phyloP scores from a whole-genome alignment of 2,888 invertebrate species.

The Eupithecia abbreviata region DNA sequence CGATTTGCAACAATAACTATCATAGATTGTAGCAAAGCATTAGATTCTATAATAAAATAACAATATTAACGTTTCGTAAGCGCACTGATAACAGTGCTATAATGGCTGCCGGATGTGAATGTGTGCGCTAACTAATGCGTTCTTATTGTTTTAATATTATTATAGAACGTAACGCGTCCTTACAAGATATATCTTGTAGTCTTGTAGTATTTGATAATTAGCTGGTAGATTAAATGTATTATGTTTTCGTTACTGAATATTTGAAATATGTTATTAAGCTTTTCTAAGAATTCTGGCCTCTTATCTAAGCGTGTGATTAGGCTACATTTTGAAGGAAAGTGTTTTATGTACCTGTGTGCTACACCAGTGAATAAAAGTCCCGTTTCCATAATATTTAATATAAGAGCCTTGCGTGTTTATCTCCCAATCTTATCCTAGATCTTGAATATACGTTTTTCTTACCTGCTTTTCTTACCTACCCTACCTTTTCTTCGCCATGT shows the following conservation, averaged over 20 bases:
- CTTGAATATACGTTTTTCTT: neutral
- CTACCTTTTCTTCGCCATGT: neutral
- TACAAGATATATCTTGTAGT: constrained; percentile 42
- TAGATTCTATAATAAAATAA: too few species aligned
- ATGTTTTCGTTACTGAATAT: constrained; percentile 57
- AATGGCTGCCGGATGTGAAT: too few species aligned
- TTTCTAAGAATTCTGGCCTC: constrained; percentile 55
- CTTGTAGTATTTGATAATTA: constrained; percentile 62
- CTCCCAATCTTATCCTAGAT: neutral
- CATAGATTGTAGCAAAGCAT: constrained; percentile 47
- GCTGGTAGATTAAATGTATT: constrained; percentile 61
- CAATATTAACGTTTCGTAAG: too few species aligned
- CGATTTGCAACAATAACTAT: constrained; percentile 53
- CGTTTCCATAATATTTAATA: constrained; percentile 25
- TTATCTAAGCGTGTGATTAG: constrained; percentile 55
- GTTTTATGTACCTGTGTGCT: constrained; percentile 76
- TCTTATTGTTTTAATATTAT: too few species aligned
- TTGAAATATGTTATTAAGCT: constrained; percentile 54
- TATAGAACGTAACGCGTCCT: too few species aligned
- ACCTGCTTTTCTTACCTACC: neutral
- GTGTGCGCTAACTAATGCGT: too few species aligned
- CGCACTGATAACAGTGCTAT: too few species aligned
- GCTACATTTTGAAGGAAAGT: constrained; percentile 65
- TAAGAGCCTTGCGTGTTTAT: neutral
- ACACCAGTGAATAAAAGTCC: constrained; percentile 71